phyloP scores from a whole-genome alignment of 64 coral and sea anemone genomes.

The Trachythela sp. region DNA sequence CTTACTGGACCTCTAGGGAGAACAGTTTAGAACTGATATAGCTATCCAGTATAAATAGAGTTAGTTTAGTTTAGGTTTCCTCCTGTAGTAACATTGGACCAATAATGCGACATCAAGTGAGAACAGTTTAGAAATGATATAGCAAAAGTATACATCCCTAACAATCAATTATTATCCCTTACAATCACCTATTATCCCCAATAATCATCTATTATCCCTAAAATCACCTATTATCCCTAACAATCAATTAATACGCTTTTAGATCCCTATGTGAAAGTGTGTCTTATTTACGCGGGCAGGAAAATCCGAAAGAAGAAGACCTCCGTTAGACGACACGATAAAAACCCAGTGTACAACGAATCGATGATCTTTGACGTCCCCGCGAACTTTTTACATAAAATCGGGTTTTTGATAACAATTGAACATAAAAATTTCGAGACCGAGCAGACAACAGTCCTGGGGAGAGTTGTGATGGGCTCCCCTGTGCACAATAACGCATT shows the following conservation, averaged over 20 bases:
- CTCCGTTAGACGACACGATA: slow-evolving; percentile 67
- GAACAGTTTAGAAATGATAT: too few relatives aligned
- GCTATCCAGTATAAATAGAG: too few relatives aligned
- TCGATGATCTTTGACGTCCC: slow-evolving; percentile 92
- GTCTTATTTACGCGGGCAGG: slow-evolving; percentile 78
- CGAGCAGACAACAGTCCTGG: slow-evolving; percentile 75
- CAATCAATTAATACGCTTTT: neutral
- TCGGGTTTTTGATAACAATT: slow-evolving; percentile 80
- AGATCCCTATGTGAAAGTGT: slow-evolving; percentile 98
- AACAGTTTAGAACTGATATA: too few relatives aligned
- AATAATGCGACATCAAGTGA: too few relatives aligned
- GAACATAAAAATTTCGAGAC: slow-evolving; percentile 68
- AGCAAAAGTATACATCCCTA: too few relatives aligned
- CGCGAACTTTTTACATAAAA: slow-evolving; percentile 62
- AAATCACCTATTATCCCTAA: neutral
- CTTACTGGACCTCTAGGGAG: too few relatives aligned
- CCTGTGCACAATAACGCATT: slow-evolving; percentile 66
- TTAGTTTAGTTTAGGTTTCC: too few relatives aligned
- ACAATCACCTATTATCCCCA: neutral
- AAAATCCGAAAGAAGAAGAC: slow-evolving; percentile 96
- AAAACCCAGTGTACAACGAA: slow-evolving; percentile 93
- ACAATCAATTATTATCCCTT: neutral
- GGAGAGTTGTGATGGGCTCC: slow-evolving; percentile 93
- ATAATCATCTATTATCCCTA: neutral
- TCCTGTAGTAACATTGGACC: too few relatives aligned